Base-by-base conservation (phyloP, 1,140 invertebrate species). In the Sitophilus oryzae region DNA sequence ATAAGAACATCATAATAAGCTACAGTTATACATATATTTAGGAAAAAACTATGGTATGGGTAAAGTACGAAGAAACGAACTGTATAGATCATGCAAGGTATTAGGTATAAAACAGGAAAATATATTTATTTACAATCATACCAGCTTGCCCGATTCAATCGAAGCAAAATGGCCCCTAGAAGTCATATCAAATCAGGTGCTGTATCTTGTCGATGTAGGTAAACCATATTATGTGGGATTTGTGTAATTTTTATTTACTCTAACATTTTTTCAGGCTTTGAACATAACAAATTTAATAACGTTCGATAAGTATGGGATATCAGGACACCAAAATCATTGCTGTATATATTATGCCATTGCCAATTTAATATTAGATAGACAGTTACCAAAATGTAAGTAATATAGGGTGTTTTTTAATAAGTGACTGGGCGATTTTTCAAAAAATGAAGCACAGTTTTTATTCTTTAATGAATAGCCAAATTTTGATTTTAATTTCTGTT, bases 261-360 rank as follows among this genome's bases (percentile, higher is more conserved):
- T 6, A 42, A 42, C 11, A 10, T 10, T 5, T 1, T 42, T 42
- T 2, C 22, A 53, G 52, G 75, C 77, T 37, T 77, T 89, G 50
- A 81, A 84, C 67, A 88, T 93, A 64, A 84, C 91, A 65, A 85
- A 86, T 16, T 77, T 96, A 46, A 81, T 97, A 36, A 96, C 93
- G 25, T 97, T 97, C 77, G 94, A 98, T 74, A 82, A 84, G 66
- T 75, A 84, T 67, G 95, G 95, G 42, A 83, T 97, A 3, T 94
- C 90, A 64, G 82, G 83, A 6, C 94, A 98, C 76, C 74, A 78
- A 20, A 97, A 97, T 77, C 95, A 97, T 71, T 83, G 80, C 57
- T 83, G 89, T 40, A 79, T 91, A 54, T 91, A 87, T 70, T 85
- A 85, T 76, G 86, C 85, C 53, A 74, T 89, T 22, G 82, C 83